These are phyloP conservation scores for Emydoidea blandingii DNA, from an alignment of 2,797 vertebrate genomes.

Conservation along the genomic window DNA sequence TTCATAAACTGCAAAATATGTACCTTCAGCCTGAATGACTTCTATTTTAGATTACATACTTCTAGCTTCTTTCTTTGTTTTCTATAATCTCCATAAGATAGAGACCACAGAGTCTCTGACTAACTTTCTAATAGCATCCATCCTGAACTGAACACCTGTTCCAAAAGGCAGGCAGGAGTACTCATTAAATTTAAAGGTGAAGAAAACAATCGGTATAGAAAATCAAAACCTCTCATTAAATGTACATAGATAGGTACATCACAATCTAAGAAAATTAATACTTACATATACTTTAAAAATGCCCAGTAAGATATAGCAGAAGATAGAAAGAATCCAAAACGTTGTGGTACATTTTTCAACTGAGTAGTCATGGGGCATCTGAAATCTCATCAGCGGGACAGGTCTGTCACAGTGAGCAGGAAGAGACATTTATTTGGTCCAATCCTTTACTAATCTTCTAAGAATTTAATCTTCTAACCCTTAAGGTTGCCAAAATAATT, in stretches of 20 bases:
- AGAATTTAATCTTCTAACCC: not conserved
- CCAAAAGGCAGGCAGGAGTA: not conserved
- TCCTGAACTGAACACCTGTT: not conserved
- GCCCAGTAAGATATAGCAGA: rapidly evolving
- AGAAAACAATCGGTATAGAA: not conserved
- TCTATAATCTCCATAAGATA: not conserved
- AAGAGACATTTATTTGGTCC: no score
- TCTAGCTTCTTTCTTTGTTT: no score
- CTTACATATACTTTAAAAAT: not conserved
- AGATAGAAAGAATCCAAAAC: not conserved
- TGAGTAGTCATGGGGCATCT: not conserved
- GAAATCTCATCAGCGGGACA: not conserved
- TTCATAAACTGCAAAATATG: not conserved
- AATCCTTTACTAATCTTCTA: not conserved
- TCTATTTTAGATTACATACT: not conserved
- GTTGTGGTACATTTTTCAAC: not conserved
- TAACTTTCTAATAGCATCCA: not conserved
- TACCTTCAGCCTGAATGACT: not conserved
- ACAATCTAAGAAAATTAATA: not conserved
- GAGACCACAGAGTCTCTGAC: not conserved
- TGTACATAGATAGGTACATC: not conserved
- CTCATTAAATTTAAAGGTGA: not conserved
- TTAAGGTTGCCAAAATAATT: not conserved
- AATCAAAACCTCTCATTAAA: not conserved
- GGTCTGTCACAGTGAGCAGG: not conserved